Percentiles rank a stretch among this genome's conserved stretches.
phyloP scores from a whole-genome alignment of 2,797 vertebrate species.

The Chrysolophus pictus region DNA sequence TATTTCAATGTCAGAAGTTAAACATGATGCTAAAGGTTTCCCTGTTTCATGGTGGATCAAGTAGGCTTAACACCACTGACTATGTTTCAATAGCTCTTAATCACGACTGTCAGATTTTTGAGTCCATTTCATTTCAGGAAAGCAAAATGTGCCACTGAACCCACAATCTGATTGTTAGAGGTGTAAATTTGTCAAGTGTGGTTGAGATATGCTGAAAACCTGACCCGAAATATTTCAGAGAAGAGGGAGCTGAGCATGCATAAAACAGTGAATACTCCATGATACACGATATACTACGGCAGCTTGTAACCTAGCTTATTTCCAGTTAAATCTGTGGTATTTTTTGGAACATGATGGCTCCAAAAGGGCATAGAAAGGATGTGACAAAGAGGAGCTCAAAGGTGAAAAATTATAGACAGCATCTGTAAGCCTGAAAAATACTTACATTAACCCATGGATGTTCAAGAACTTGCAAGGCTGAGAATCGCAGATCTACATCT shows the following conservation, averaged over 20 bases:
- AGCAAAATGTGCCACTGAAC: not conserved
- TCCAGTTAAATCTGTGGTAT: not conserved
- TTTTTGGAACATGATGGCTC: conserved; percentile 17
- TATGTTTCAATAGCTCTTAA: not conserved
- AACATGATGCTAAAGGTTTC: not conserved
- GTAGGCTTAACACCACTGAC: not conserved
- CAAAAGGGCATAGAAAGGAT: not conserved
- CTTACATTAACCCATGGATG: conserved; percentile 98
- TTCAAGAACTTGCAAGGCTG: conserved; percentile 92
- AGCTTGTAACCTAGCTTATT: not conserved
- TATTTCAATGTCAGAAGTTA: not conserved
- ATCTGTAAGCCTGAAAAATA: conserved; percentile 38
- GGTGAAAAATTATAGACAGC: not conserved
- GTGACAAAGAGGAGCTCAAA: conserved; percentile 1
- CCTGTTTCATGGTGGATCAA: conserved; percentile 1
- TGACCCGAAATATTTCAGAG: not conserved
- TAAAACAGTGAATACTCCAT: not conserved
- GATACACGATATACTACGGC: not conserved
- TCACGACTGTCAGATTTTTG: not conserved
- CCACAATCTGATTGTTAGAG: not conserved
- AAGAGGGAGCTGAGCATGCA: not conserved
- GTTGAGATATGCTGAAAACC: conserved; percentile 7
- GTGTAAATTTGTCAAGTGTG: not conserved
- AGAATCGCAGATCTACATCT: conserved; percentile 89
- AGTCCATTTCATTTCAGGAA: conserved; percentile 3